Evolutionary conservation across 2,888 invertebrate genomes (phyloP).

Genomic region (Iselma pallidipennis): DNA sequence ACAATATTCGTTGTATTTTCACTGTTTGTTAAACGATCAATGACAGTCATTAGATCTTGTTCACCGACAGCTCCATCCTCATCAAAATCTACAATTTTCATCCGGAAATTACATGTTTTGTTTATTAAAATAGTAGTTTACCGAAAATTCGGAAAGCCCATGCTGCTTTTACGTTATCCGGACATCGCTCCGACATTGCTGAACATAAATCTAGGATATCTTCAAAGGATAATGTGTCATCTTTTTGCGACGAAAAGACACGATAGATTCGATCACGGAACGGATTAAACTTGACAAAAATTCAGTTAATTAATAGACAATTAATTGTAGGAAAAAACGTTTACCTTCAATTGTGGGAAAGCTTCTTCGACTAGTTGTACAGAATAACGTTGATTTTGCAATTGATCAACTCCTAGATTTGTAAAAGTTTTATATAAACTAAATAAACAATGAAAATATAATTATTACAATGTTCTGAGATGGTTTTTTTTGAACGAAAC

Average conservation of each 20-base stretch:
- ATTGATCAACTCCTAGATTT: constrained; percentile 57
- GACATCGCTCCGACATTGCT: constrained; percentile 74
- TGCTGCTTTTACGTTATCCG: constrained; percentile 69
- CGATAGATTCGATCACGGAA: constrained; percentile 72
- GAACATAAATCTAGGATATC: constrained; percentile 79
- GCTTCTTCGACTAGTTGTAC: constrained; percentile 61
- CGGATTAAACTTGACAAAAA: constrained; percentile 69
- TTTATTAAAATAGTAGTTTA: constrained; percentile 47
- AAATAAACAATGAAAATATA: constrained; percentile 34
- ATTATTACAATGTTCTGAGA: neutral
- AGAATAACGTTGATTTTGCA: constrained; percentile 60
- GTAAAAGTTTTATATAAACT: constrained; percentile 65
- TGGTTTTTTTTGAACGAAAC: neutral
- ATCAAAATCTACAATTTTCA: constrained; percentile 61
- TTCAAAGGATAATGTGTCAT: constrained; percentile 74
- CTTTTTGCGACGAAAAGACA: constrained; percentile 73
- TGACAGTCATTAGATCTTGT: constrained; percentile 60
- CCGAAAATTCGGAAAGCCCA: constrained; percentile 82
- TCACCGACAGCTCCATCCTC: constrained; percentile 64
- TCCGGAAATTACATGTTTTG: neutral
- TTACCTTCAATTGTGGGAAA: constrained; percentile 70
- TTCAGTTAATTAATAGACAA: constrained; percentile 4
- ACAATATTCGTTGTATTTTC: constrained; percentile 49
- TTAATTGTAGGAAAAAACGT: constrained; percentile 16
- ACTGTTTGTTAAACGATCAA: constrained; percentile 59